phyloP scores from a whole-genome alignment of 2,888 invertebrate species.

The Thysanoteuthis rhombus region DNA sequence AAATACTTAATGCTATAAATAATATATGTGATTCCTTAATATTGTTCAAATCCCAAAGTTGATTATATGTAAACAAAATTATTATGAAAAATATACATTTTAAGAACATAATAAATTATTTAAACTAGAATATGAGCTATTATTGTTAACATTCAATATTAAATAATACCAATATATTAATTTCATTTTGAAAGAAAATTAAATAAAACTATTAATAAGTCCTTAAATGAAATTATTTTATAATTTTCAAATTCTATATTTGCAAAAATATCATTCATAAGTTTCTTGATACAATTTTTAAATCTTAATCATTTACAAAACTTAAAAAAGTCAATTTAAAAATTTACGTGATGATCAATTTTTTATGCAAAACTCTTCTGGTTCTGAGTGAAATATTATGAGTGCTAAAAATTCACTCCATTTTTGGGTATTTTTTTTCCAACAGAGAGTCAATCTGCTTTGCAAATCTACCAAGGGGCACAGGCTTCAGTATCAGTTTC shows the following conservation, averaged over 20 bases:
- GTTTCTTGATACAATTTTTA: neutral
- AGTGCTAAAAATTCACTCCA: neutral
- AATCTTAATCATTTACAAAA: neutral
- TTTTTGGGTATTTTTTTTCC: neutral
- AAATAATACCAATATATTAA: neutral
- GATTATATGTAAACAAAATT: neutral
- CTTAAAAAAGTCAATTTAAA: neutral
- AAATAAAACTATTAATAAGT: neutral
- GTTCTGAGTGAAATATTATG: neutral
- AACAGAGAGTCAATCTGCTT: constrained; percentile 25
- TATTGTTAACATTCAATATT: neutral
- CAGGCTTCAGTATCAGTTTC: constrained; percentile 23
- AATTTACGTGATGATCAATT: neutral
- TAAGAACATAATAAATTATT: neutral
- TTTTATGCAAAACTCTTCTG: neutral
- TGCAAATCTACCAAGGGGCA: constrained; percentile 14
- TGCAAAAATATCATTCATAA: neutral
- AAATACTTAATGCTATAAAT: neutral
- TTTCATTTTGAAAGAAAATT: neutral
- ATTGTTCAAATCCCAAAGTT: neutral
- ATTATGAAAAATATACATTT: neutral
- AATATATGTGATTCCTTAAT: neutral
- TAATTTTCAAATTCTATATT: too few relatives aligned
- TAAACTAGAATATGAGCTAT: neutral
- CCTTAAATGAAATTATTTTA: neutral